Percentiles rank a stretch among this genome's conserved stretches.
These are phyloP conservation scores for Bufotes viridis DNA, from an alignment of 2,797 vertebrate genomes.

Conservation along the genomic window DNA sequence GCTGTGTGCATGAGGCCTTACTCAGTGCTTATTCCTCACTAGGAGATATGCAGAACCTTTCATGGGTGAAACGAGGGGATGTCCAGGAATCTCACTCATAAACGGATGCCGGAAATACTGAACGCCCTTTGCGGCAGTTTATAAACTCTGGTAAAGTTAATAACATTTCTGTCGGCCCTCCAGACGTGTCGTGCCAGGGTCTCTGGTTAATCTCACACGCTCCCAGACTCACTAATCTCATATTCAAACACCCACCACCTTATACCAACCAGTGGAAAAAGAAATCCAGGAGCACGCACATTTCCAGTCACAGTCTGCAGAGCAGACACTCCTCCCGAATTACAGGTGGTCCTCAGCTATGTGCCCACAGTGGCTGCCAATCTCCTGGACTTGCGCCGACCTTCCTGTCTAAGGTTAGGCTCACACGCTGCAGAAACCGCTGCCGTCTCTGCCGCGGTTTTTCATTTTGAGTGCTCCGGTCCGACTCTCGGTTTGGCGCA, in stretches of 20 bases:
- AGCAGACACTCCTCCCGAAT: slow-evolving; percentile 14
- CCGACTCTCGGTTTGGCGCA: too few relatives aligned
- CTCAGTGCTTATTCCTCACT: neutral
- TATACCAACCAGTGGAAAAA: slow-evolving; percentile 16
- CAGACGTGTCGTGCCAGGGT: slow-evolving; percentile 15
- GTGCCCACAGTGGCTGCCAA: neutral
- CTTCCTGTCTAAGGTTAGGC: neutral
- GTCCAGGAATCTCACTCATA: slow-evolving; percentile 23
- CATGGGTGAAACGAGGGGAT: slow-evolving; percentile 29
- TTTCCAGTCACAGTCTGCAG: neutral
- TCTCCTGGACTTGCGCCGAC: neutral
- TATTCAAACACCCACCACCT: slow-evolving; percentile 30
- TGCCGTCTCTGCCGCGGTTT: too few relatives aligned
- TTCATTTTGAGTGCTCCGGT: too few relatives aligned
- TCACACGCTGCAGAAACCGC: too few relatives aligned
- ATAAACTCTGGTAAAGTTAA: slow-evolving; percentile 39
- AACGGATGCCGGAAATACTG: slow-evolving; percentile 34
- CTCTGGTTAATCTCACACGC: slow-evolving; percentile 47
- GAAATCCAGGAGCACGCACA: slow-evolving; percentile 12
- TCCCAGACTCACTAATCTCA: slow-evolving; percentile 26
- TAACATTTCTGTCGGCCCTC: slow-evolving; percentile 26
- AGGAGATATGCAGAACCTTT: slow-evolving; percentile 13
- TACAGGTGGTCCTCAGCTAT: slow-evolving; percentile 22
- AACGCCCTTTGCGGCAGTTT: neutral
- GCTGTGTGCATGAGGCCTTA: too few relatives aligned